Evolutionary conservation across 2,888 invertebrate species (phyloP), one percentile per base, ranked within the genome.

Genomic region (Phalera bucephala): DNA sequence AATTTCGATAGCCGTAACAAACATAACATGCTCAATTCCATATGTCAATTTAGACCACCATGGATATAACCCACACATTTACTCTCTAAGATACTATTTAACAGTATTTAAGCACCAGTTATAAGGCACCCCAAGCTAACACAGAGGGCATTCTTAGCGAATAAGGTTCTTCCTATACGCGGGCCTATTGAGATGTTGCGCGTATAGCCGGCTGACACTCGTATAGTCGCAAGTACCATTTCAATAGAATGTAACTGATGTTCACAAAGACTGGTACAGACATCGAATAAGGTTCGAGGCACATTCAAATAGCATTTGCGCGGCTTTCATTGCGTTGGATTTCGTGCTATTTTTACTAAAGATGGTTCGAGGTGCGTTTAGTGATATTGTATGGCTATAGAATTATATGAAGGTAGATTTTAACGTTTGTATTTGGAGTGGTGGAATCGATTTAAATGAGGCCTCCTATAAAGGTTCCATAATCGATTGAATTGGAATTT

Each of bases 121-220:
- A 2, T 7, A 21, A 2, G 11, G 14, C n/a, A 13, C 14, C 12
- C 10, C 21, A n/a, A n/a, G 8, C 8, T 5, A 21, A 21, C 61
- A 65, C 52, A 61, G 60, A 60, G 56, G 65, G 68, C 67, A 72
- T 77, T 72, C 77, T 73, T 52, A 52, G 66, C 75, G 68, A 75
- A 76, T 81, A 82, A 72, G 81, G 72, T 63, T 54, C 65, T 65
- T 65, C 61, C 57, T 58, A 62, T 65, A 70, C 58, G 43, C 62
- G 52, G 58, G 56, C 48, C 61, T 74, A 87, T 87, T 85, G 83
- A 87, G 85, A 85, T 77, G 86, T 87, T 85, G 75, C 69, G 47
- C 57, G 17, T 58, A 52, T 50, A 45, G 48, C 51, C 55, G 43
- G 51, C 55, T 80, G 84, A 82, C 82, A 75, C 71, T 68, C 67